phyloP scores from a whole-genome alignment of 2,888 invertebrate genomes.

The Cataglyphis albicans region DNA sequence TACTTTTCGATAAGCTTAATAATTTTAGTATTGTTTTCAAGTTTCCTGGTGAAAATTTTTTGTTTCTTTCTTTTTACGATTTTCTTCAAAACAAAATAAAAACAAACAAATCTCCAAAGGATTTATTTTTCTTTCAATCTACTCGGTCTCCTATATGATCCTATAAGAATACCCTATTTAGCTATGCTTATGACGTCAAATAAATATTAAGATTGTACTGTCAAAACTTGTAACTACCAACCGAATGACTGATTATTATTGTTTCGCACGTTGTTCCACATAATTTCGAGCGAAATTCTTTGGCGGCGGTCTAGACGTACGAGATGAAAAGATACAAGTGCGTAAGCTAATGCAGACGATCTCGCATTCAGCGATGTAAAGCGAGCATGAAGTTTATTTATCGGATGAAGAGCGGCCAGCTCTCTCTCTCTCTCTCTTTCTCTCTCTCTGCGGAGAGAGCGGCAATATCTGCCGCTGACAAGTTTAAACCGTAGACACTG shows the following conservation, averaged over 20 bases:
- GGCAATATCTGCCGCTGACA: constrained; percentile 62
- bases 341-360: constrained; percentile 35
- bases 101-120: too few relatives aligned
- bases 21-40: too few relatives aligned
- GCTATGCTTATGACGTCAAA: background rate
- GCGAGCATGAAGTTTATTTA: constrained; percentile 56
- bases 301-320: background rate
- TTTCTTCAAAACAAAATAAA: too few relatives aligned
- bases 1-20: too few relatives aligned
- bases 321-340: constrained; percentile 35
- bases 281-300: constrained; percentile 14
- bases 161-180: background rate
- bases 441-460: constrained; percentile 28
- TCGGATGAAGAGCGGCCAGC: constrained; percentile 36
- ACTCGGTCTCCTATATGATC: too few relatives aligned
- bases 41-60: too few relatives aligned
- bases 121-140: too few relatives aligned
- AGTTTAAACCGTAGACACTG: constrained; percentile 60
- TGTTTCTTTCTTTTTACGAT: too few relatives aligned
- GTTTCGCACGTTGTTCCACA: too few relatives aligned
- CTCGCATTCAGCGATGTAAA: constrained; percentile 13
- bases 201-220: too few relatives aligned
- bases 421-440: constrained; percentile 40
- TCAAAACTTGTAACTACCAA: background rate
- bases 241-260: background rate